Conservation (phyloP, 2,888 invertebrate genomes). For the Lasioglossum morio region DNA sequence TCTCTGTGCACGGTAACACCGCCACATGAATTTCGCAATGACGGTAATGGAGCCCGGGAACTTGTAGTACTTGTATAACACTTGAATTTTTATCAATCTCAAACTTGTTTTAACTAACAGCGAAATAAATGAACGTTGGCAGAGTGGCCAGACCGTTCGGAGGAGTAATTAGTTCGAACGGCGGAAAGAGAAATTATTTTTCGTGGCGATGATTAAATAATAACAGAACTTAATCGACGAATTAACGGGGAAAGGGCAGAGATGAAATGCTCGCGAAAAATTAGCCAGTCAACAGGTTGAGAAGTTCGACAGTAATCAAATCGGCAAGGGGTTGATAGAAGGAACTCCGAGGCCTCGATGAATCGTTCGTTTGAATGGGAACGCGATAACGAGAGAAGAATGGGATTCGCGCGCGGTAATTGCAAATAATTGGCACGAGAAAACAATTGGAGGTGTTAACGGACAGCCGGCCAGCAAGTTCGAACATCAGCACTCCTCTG, state of each 20-base stretch:
- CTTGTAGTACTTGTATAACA: neutral
- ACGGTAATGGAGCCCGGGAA: slow-evolving; percentile 27
- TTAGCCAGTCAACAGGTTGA: slow-evolving; percentile 4
- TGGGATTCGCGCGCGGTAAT: slow-evolving; percentile 36
- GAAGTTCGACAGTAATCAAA: slow-evolving; percentile 1
- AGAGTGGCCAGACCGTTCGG: neutral
- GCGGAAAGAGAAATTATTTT: neutral
- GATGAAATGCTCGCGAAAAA: neutral
- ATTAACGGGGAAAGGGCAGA: neutral
- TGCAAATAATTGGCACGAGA: slow-evolving; percentile 55
- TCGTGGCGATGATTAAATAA: neutral
- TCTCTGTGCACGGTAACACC: slow-evolving; percentile 21
- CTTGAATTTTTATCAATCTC: neutral
- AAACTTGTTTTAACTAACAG: neutral
- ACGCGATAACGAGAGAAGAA: neutral
- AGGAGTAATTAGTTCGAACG: neutral
- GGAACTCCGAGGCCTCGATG: neutral
- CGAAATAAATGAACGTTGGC: neutral
- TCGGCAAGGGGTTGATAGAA: neutral
- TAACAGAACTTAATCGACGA: neutral
- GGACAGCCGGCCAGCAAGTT: slow-evolving; percentile 28
- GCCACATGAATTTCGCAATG: slow-evolving; percentile 34
- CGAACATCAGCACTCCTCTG: slow-evolving; percentile 53
- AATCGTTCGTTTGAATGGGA: slow-evolving; percentile 13
- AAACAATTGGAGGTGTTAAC: slow-evolving; percentile 64